Base-by-base conservation (phyloP, 2,113 vertebrate genomes). In the Phrynosoma blainvillii region DNA sequence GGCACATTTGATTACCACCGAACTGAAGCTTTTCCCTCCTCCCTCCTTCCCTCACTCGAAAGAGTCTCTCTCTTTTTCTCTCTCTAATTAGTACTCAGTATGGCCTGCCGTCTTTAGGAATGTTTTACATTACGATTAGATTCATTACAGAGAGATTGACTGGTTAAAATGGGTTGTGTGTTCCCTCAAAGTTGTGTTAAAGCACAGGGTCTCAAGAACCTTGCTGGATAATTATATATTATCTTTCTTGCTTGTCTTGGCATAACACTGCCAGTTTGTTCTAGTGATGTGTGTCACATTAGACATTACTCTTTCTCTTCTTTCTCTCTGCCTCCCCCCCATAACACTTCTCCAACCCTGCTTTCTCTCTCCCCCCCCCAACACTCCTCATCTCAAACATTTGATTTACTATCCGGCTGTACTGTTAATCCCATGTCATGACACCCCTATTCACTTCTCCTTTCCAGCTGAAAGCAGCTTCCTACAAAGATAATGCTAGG, bases 401-500 rank as follows among this genome's bases (percentile, higher is more conserved):
- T 98, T 98, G 98, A 98, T 99, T 98, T 98, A 97, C 98, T 96
- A 96, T 96, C 97, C 92, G 92, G 98, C 97, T 98, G 97, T 98
- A 98, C 98, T 96, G 96, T 97, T 99, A 99, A 99, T 99, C 98
- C 98, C 95, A 91, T 99, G 99, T 99, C 98, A 98, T 98, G 98
- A 98, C 98, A 99, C 98, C 98, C 98, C 98, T 98, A 97, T 98
- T 98, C 98, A 98, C 97, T 97, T 97, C 98, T 98, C 98, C 98
- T 98, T 99, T 96, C 97, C 97, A 97, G 95, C 97, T 96, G 98
- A 98, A 98, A 98, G 98, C 98, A 97, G 98, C 97, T 98, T 98
- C 98, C 98, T 98, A 92, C 97, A 97, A 98, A 99, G 98, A 99
- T 98, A 99, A 99, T 98, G 98, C 97, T 97, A 98, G 98, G 98